These are phyloP conservation scores for Neoscelio sp. DNA, from an alignment of 2,888 invertebrate genomes.

Conservation along the genomic window DNA sequence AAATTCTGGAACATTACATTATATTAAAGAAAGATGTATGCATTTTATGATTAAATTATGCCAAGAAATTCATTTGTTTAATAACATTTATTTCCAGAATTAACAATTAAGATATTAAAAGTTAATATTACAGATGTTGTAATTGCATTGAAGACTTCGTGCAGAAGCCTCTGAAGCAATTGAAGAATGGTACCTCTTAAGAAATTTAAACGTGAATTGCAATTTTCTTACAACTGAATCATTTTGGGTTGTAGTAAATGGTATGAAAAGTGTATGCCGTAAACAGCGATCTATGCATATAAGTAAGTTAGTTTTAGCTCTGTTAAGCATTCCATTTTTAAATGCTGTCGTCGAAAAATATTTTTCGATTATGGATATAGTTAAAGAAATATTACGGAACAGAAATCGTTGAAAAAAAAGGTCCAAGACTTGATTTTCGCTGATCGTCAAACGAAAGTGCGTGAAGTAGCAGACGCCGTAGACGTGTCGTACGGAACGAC, in stretches of 20 bases:
- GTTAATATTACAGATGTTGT: conserved; percentile 43
- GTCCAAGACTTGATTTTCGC: no score
- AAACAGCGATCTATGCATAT: no score
- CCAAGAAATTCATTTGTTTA: conserved; percentile 1
- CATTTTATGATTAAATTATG: conserved; percentile 3
- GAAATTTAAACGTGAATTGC: conserved; percentile 5
- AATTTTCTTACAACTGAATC: conserved; percentile 17
- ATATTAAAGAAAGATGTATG: conserved; percentile 10
- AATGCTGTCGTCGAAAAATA: conserved; percentile 63
- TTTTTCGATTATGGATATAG: conserved; percentile 60
- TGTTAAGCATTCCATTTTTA: no score
- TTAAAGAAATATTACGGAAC: conserved; percentile 64
- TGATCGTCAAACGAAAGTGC: no score
- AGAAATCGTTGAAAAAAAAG: no score
- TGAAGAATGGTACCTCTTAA: conserved; percentile 52
- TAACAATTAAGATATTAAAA: no score
- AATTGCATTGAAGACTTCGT: conserved; percentile 25
- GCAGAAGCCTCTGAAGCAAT: conserved; percentile 43
- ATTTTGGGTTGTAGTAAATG: conserved; percentile 49
- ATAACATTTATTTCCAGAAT: no score
- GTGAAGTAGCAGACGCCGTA: no score
- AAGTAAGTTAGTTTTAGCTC: no score
- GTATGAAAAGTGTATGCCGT: conserved; percentile 49
- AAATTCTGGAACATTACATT: background rate
- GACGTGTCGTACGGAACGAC: no score